Percentiles rank a stretch among this genome's conserved stretches.
Conservation (phyloP, 2,113 vertebrate species). For the Siniperca chuatsi region DNA sequence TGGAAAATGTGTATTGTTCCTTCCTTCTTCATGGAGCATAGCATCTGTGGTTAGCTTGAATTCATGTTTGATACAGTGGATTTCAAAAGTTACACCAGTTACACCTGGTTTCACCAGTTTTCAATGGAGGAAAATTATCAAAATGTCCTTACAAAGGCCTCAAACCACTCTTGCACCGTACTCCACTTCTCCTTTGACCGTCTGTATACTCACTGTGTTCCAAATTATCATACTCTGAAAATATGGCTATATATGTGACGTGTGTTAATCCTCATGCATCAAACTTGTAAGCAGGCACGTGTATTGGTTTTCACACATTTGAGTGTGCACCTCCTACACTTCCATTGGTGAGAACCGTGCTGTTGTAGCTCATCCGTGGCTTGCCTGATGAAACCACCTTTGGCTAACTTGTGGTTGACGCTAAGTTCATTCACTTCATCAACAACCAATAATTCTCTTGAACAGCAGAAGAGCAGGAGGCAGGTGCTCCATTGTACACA, state of each 20-base stretch:
- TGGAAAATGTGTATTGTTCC: not conserved
- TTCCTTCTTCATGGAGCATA: fast-evolving
- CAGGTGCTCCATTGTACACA: slow-evolving; percentile 1
- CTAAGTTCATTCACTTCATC: not conserved
- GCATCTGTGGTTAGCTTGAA: not conserved
- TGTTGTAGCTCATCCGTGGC: not conserved
- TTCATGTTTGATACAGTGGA: not conserved
- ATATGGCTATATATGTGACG: too few species aligned
- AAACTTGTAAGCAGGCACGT: not conserved
- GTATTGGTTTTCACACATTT: not conserved
- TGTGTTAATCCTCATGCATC: not conserved
- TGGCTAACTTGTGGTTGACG: not conserved
- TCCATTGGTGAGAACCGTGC: not conserved
- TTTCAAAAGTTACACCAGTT: not conserved
- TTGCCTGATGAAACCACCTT: not conserved
- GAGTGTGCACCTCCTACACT: not conserved
- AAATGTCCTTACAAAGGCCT: not conserved
- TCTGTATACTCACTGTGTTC: not conserved
- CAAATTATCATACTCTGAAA: not conserved
- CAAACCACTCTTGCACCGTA: too few species aligned
- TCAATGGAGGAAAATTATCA: not conserved
- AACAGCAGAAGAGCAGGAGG: not conserved
- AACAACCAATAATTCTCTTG: not conserved
- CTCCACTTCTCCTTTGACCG: not conserved
- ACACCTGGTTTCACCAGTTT: too few species aligned